Evolutionary conservation across 1,140 invertebrate species (phyloP).

Genomic region (Ostrea denselamellosa): DNA sequence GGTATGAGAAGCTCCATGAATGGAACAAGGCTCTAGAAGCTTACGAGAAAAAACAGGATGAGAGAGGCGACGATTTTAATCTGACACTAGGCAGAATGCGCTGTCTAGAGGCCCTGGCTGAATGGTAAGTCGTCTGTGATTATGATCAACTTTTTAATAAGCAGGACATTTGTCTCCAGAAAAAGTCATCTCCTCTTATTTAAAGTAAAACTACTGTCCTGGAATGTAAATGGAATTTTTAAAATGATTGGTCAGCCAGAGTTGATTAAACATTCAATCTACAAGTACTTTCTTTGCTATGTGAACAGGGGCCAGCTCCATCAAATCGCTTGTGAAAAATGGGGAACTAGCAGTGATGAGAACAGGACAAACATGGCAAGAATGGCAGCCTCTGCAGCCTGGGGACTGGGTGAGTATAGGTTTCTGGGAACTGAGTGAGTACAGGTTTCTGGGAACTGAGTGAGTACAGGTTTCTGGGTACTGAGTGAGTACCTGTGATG

Average conservation of each 20-base stretch:
- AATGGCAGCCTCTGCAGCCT: slow-evolving; percentile 95
- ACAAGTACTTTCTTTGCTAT: too few species aligned
- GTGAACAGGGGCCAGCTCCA: slow-evolving; percentile 84
- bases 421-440: slow-evolving; percentile 89
- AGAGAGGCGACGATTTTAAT: slow-evolving; percentile 85
- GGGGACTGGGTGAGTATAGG: slow-evolving; percentile 86
- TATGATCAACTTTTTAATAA: neutral
- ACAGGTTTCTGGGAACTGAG: slow-evolving; percentile 88
- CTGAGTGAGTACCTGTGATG: too few species aligned
- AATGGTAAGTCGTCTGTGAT: slow-evolving; percentile 86
- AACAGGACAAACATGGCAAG: slow-evolving; percentile 91
- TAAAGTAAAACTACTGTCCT: too few species aligned
- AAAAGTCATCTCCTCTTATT: too few species aligned
- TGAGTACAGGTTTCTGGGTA: slow-evolving; percentile 61
- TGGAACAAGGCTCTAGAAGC: slow-evolving; percentile 97
- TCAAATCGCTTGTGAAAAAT: slow-evolving; percentile 82
- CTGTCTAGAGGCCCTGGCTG: slow-evolving; percentile 96
- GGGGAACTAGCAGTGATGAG: slow-evolving; percentile 84
- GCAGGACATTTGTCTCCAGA: too few species aligned
- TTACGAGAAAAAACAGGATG: slow-evolving; percentile 84
- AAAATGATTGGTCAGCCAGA: too few species aligned
- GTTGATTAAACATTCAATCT: too few species aligned
- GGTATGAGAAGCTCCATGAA: slow-evolving; percentile 99
- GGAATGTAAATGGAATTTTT: too few species aligned
- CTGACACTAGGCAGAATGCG: slow-evolving; percentile 95